phyloP scores from a whole-genome alignment of 2,797 vertebrate species.

The Gymnodraco acuticeps region DNA sequence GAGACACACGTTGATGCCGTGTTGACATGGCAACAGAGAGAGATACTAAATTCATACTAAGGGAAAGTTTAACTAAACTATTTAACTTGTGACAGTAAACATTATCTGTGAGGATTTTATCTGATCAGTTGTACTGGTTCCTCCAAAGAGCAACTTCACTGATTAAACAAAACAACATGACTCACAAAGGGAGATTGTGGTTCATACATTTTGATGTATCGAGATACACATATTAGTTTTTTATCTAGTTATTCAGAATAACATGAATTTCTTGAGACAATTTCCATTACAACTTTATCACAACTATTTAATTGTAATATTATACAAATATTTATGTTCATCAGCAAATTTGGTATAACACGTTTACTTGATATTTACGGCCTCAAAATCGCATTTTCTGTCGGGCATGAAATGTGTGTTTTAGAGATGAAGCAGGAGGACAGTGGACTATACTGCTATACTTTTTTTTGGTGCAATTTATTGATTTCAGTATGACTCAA shows the following conservation, averaged over 20 bases:
- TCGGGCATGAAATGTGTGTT: too few species aligned
- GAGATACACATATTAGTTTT: not conserved
- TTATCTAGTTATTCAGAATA: not conserved
- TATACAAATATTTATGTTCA: not conserved
- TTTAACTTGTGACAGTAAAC: not conserved
- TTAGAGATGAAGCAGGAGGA: too few species aligned
- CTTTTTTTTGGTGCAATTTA: too few species aligned
- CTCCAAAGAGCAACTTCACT: not conserved
- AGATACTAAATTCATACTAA: not conserved
- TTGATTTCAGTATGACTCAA: too few species aligned
- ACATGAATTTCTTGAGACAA: too few species aligned
- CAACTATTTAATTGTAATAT: not conserved
- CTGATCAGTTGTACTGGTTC: not conserved
- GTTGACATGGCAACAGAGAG: not conserved
- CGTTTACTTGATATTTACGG: not conserved
- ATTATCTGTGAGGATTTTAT: not conserved
- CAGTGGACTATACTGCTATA: too few species aligned
- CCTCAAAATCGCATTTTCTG: not conserved
- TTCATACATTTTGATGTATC: not conserved
- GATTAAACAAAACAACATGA: too few species aligned
- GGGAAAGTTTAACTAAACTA: not conserved
- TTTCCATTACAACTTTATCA: not conserved
- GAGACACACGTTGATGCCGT: conserved; percentile 30
- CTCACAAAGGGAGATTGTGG: not conserved
- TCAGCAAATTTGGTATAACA: not conserved